Evolutionary conservation across 2,797 vertebrate species (phyloP), one percentile per base, ranked within the genome.

Genomic region (Pseudochaenichthys georgianus): DNA sequence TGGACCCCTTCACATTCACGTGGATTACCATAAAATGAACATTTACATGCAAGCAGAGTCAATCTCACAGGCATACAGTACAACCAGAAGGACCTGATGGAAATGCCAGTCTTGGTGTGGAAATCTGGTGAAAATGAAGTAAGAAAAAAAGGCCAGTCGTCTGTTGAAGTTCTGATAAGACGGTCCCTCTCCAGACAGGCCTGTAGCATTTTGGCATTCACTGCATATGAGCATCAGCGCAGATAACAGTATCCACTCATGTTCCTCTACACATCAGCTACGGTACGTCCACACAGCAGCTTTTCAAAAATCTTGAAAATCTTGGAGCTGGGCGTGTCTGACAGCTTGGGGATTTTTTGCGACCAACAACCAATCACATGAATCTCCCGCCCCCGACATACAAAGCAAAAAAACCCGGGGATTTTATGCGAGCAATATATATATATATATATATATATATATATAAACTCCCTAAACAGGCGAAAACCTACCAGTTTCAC

Each of bases 161-260:
- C 79, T 91, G 90, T 48, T 82, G 57, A 78, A 70, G 75, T 87
- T 83, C 34, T 64, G 90, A 90, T 92, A 88, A 91, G 84, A 60
- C 72, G 12, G 23, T 75, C 28, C 74, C 69, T 77, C 74, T 81
- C 75, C 70, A 78, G 73, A 71, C 77, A 57, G 77, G 67, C 74
- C 67, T 65, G 66, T 53, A 80, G 84, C 73, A 80, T 85, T 63
- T 74, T 72, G 61, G 57, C 57, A 9, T 73, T 79, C 74, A 54
- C 61, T 78, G 73, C 81, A 59, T 2, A 16, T 71, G 74, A 55
- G 75, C 78, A 74, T 83, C 73, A 19, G 80, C 65, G 41, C 52
- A 63, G 86, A 89, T 90, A 88, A 90, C 80, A 80, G 75, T 45
- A 77, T 79, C 77, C 73, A 84, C 87, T 87, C 82, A 77, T 89